Base-by-base conservation (phyloP, 2,797 vertebrate genomes). In the Mus spretus region DNA sequence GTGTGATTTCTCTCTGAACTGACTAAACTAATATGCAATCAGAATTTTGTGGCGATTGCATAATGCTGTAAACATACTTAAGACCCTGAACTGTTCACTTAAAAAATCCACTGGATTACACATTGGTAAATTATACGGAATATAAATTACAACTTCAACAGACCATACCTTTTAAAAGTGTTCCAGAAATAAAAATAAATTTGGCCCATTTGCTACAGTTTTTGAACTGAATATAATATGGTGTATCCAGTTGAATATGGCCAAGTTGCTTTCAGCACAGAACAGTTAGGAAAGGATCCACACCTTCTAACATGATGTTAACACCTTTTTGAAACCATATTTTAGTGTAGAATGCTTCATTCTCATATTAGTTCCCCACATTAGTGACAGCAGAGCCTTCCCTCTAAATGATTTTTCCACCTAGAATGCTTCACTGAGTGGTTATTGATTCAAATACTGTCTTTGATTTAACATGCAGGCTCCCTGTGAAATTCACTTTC, bases 391-490 rank as follows among this genome's bases (percentile, higher is more conserved):
- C n/a, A 87, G 12, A 72, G 44, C 44, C 82, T 95, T 89, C 15
- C 55, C 55, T 55, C 4, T n/a, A 93, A 93, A 77, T 92, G 61
- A 84, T 78, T 94, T 94, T 78, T 95, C 53, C 61, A 6, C 78
- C 37, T 50, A 72, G 55, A 86, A 89, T 92, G 85, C 88, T 82
- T 96, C 90, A 55, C 78, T 86, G 88, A 93, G 31, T 92, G 86
- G 57, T 95, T 93, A 92, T 89, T 89, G 85, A 97, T 94, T 94
- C 82, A 89, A 91, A 87, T 89, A 87, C 90, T 86, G 1, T 96
- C 90, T 96, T 88, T 96, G 85, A 89, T 95, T 91, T 96, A 90
- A 96, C 67, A 83, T 37, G 44, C 55, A 61, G 26, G 24, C 57
- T 90, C 88, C 59, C 34, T 83, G 63, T 93, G 90, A 97, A 97